Conservation (phyloP, 2,888 invertebrate genomes). For the Pyralis farinalis region DNA sequence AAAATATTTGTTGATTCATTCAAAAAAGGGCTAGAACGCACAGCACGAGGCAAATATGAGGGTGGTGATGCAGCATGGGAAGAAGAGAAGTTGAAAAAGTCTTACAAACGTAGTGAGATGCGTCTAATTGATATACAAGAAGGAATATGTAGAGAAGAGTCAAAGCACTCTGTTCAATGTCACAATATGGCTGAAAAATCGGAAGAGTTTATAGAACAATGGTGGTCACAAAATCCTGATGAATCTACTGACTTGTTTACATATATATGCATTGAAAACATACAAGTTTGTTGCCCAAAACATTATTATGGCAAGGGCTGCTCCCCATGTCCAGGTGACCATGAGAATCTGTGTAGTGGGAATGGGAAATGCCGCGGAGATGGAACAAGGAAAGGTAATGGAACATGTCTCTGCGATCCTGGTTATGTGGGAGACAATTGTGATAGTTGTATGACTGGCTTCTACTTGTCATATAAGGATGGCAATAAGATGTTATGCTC, state of each 20-base stretch:
- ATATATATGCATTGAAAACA: slow-evolving; percentile 90
- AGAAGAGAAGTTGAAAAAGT: slow-evolving; percentile 90
- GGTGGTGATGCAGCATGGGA: slow-evolving; percentile 98
- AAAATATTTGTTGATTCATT: slow-evolving; percentile 88
- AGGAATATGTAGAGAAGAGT: slow-evolving; percentile 88
- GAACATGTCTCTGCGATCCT: slow-evolving; percentile 91
- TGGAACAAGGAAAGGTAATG: slow-evolving; percentile 96
- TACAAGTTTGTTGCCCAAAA: slow-evolving; percentile 91
- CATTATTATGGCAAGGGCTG: slow-evolving; percentile 93
- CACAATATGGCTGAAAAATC: slow-evolving; percentile 91
- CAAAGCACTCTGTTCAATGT: slow-evolving; percentile 88
- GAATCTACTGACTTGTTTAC: slow-evolving; percentile 57
- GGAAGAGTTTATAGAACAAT: slow-evolving; percentile 91
- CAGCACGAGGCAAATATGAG: slow-evolving; percentile 93
- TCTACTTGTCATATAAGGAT: slow-evolving; percentile 88
- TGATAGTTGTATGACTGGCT: slow-evolving; percentile 87
- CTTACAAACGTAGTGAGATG: slow-evolving; percentile 93
- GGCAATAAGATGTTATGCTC: slow-evolving; percentile 88
- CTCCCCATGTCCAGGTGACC: slow-evolving; percentile 87
- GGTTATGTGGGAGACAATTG: slow-evolving; percentile 92
- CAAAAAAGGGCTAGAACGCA: slow-evolving; percentile 89
- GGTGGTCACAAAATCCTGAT: slow-evolving; percentile 87
- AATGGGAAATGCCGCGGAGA: slow-evolving; percentile 91
- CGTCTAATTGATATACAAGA: slow-evolving; percentile 96
- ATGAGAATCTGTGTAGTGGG: slow-evolving; percentile 87